These are phyloP conservation scores for Oncorhynchus kisutch DNA, from an alignment of 2,113 vertebrate genomes.

Conservation along the genomic window DNA sequence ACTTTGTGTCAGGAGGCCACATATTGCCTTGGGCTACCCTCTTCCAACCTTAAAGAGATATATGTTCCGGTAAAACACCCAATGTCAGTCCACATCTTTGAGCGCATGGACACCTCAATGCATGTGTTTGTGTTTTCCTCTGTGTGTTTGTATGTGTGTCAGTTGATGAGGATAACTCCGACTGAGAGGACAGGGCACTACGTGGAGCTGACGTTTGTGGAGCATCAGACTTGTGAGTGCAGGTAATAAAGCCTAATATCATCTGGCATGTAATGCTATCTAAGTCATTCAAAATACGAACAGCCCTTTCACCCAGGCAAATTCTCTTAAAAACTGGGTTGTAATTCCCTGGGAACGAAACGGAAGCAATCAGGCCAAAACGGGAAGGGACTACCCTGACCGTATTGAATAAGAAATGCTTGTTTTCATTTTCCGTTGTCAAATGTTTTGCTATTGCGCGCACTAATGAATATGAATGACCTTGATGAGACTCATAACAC, in stretches of 20 bases:
- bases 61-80: background rate
- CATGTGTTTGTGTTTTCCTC: background rate
- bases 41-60: background rate
- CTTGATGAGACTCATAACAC: background rate
- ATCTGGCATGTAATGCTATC: too few species aligned
- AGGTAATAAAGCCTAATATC: constrained; percentile 50
- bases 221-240: constrained; percentile 70
- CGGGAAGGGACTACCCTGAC: too few species aligned
- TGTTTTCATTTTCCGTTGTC: background rate
- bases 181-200: constrained; percentile 18
- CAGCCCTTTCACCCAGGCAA: too few species aligned
- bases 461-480: background rate
- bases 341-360: too few species aligned
- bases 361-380: too few species aligned
- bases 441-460: background rate
- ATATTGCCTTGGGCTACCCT: too few species aligned
- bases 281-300: too few species aligned
- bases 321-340: too few species aligned
- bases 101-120: background rate
- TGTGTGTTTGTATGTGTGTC: constrained; percentile 7
- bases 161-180: constrained; percentile 61
- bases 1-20: background rate
- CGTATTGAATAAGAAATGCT: background rate
- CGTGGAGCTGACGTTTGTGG: constrained; percentile 67
- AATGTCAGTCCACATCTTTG: background rate